Evolutionary conservation across 2,113 vertebrate species (phyloP), one percentile per base, ranked within the genome.

Genomic region (Phocoena sinus): DNA sequence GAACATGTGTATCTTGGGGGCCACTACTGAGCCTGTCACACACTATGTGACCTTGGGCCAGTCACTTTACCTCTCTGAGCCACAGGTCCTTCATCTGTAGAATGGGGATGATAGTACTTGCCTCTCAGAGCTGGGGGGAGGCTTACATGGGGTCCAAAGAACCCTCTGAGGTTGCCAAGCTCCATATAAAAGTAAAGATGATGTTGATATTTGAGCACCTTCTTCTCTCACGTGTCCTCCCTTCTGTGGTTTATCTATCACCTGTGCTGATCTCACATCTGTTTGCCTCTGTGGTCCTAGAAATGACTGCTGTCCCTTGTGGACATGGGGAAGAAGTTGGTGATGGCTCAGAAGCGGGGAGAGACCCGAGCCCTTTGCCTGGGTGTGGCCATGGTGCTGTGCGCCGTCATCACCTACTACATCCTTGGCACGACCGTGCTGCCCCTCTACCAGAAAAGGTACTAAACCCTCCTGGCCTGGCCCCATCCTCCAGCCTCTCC

Each of bases 321-420:
- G 90, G 98, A 98, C 98, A 95, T 99, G 98, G 98, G 88, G 60
- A 99, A 99, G 98, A 99, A 99, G 96, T 0, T 99, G 97, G 99
- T 99, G 97, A 98, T 98, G 36, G 98, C 98, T 68, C 99, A 99
- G 96, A 99, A 98, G 82, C 97, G 98, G 85, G 99, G 99, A 84
- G 99, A 99, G 96, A 99, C 98, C 0, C 98, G 98, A 81, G 99
- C 99, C 38, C 97, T 99, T 1, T 99, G 98, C 92, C 97, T 99
- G 94, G 99, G 99, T 0, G 96, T 98, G 60, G 98, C 98, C 95
- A 99, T 99, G 99, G 98, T 99, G 0, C 89, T 97, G 0, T 99
- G 98, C 3, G 99, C 99, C 0, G 97, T 97, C 94, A 98, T 99
- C 96, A 98, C 98, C 96, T 99, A 99, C 96, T 99, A 99, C 36